Evolutionary conservation across 2,113 vertebrate species (phyloP).

Genomic region (Okapia johnstoni): DNA sequence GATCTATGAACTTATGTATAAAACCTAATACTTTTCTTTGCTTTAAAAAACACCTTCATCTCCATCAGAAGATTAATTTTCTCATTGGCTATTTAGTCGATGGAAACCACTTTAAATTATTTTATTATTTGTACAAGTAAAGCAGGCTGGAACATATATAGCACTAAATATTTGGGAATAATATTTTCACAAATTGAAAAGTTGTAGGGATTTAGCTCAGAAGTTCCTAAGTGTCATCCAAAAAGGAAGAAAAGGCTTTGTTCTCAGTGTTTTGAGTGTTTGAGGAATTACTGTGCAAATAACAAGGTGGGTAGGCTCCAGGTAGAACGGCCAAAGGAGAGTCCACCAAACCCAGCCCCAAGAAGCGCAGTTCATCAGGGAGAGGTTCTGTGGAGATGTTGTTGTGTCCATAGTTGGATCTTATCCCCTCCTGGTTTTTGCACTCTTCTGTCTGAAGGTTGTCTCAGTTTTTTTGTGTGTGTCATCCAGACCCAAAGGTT

Average conservation of each 20-base stretch:
- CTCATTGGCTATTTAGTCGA: background rate
- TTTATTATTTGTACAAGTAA: background rate
- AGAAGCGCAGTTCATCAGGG: background rate
- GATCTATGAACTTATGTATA: background rate
- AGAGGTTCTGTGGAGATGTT: too few species aligned
- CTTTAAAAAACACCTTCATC: background rate
- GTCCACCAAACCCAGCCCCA: background rate
- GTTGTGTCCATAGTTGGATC: background rate
- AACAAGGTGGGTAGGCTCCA: background rate
- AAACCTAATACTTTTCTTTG: background rate
- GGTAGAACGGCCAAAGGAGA: background rate
- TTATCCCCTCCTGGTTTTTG: background rate
- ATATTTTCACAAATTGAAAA: background rate
- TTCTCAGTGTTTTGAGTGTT: background rate
- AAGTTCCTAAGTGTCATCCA: background rate
- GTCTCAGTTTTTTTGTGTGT: background rate
- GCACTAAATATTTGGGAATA: background rate
- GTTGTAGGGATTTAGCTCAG: background rate
- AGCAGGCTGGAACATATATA: background rate
- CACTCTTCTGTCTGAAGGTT: background rate
- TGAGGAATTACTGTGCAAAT: background rate
- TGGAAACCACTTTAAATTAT: background rate
- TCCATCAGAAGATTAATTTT: background rate
- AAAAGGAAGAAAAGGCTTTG: background rate
- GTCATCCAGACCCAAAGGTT: background rate